Evolutionary conservation across 1,140 invertebrate genomes (phyloP), one percentile per base, ranked within the genome.

Genomic region (Mamestra configurata): DNA sequence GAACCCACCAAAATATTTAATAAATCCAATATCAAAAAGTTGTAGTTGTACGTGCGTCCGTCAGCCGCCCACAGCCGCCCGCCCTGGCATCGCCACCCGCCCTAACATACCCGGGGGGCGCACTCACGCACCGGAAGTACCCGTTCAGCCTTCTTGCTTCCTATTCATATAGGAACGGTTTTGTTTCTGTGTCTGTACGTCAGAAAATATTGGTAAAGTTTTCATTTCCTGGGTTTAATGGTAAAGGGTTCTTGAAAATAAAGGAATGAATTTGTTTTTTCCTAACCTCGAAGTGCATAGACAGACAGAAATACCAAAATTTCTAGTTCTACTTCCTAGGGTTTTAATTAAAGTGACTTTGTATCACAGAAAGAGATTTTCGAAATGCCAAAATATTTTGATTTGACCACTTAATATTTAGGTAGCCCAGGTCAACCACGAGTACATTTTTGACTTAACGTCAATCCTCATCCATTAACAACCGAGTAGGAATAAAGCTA

Each of bases 91-190:
- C 15, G 20, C 66, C 49, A 13, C 43, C 57, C 70, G 49, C 66
- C 75, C 77, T 66, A 81, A 78, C 61, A 66, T 66, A 59, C 51
- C 77, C 68, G 76, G 66, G 61, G 66, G 73, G 66, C 72, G 71
- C 55, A 64, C 68, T 73, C 70, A 73, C 78, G 78, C 73, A 76
- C 73, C 73, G 77, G 77, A 78, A 78, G 77, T 70, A 46, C 27
- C 77, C 77, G 64, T 70, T 66, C 59, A 70, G 77, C 77, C 77
- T 78, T 70, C 77, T 78, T 78, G 66, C 64, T 78, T 78, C 68
- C 24, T 79, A 70, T 55, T 61, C 55, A 20, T 46, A 76, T 64
- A 46, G 55, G 57, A 76, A 49, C 8, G 57, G 37, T 64, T 76
- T 64, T 61, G 37, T 61, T 76, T 76, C 57, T 22, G 5, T 49